Evolutionary conservation across 2,113 vertebrate species (phyloP).

Genomic region (Anser cygnoides): DNA sequence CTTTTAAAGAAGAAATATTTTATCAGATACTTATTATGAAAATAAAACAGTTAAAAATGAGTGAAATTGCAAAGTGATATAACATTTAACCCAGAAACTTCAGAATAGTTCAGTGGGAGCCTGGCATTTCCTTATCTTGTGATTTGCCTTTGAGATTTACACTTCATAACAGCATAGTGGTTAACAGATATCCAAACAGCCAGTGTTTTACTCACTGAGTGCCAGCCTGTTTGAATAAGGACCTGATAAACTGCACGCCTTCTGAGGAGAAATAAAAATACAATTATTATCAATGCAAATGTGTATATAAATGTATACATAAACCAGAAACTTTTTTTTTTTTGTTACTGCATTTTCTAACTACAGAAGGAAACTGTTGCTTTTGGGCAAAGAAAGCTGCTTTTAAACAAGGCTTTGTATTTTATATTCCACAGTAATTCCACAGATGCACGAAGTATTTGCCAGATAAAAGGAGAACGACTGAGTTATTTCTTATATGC

Average conservation of each 20-base stretch:
- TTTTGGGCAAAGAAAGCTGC: neutral
- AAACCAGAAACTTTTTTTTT: neutral
- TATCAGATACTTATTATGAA: constrained; percentile 45
- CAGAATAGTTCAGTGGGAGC: neutral
- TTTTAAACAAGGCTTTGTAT: neutral
- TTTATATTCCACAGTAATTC: neutral
- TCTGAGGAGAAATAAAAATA: neutral
- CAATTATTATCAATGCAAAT: neutral
- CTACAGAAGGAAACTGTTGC: neutral
- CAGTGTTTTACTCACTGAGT: neutral
- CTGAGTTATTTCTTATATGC: neutral
- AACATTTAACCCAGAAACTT: constrained; percentile 28
- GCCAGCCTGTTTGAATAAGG: neutral
- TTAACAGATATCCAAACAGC: neutral
- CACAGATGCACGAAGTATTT: neutral
- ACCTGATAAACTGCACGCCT: neutral
- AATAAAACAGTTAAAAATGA: constrained; percentile 53
- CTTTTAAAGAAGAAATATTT: neutral
- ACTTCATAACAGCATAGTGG: neutral
- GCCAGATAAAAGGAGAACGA: neutral
- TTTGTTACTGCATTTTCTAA: neutral
- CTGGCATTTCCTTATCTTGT: neutral
- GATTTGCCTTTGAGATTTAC: constrained; percentile 16
- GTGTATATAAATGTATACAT: neutral
- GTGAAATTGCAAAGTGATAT: constrained; percentile 35